Base-by-base conservation (phyloP, 2,888 invertebrate species). In the Eledone cirrhosa region DNA sequence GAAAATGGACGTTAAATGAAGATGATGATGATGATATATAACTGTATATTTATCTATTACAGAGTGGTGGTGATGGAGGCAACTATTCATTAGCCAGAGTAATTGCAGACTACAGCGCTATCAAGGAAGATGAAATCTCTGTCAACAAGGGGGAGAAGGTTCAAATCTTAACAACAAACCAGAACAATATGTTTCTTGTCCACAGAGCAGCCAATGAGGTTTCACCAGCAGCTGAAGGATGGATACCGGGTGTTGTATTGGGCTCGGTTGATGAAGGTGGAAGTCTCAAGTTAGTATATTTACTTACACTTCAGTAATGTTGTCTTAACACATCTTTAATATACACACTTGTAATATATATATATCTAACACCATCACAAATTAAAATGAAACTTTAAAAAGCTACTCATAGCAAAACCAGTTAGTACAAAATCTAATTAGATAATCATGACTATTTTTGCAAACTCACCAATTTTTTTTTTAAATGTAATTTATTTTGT, bases 41-140 rank as follows among this genome's bases (percentile, higher is more conserved):
- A 11, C 11, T 5, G 41, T 41, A 41, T 41, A 11, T 8, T 41
- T 41, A 41, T 11, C 11, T 41, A 41, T 41, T 72, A 1, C 41
- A 72, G 72, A n/a, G 33, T 41, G 72, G 72, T 41, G 31, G 33
- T 41, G 72, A 72, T 72, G 33, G 41, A 14, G 27, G 22, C 72
- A 76, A 48, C 47, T 76, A 48, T 27, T 48, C 76, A 48, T 48
- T 48, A 19, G 76, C 76, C 8, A 22, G 48, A 72, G 90, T 90
- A 5, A 78, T 90, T 41, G 86, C 85, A 48, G 90, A 91, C 79
- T 91, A 91, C 83, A 87, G 86, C 80, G 91, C 91, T 1, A 86
- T 91, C n/a, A 88, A 88, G 74, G 89, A 90, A 78, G 91, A 91
- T 79, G 91, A 92, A 83, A 88, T 91, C 59, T 88, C 89, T 0